Percentiles rank a stretch among this genome's conserved stretches.
Evolutionary conservation across 2,113 vertebrate species (phyloP).

Genomic region (Oncorhynchus clarkii): DNA sequence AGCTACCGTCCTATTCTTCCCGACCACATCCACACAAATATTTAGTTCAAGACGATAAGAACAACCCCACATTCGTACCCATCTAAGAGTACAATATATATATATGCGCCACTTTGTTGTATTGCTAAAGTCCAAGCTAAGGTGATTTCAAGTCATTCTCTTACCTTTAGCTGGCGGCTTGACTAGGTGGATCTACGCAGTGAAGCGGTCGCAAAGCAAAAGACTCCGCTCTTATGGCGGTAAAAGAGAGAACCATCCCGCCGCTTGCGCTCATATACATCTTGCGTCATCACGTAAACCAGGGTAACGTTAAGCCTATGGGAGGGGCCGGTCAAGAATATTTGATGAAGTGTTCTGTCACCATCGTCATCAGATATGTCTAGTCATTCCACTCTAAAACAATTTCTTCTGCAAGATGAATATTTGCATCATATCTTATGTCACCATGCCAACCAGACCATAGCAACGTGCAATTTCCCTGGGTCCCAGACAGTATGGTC

Average conservation of each 20-base stretch:
- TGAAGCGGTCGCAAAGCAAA: constrained; percentile 63
- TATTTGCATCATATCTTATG: background rate
- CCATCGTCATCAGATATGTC: background rate
- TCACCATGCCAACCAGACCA: background rate
- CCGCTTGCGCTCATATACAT: constrained; percentile 95
- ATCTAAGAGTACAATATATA: background rate
- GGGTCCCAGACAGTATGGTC: no score
- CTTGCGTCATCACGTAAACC: constrained; percentile 88
- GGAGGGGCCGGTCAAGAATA: constrained; percentile 61
- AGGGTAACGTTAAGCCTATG: constrained; percentile 61
- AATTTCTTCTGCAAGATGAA: background rate
- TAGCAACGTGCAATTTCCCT: background rate
- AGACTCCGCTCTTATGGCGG: constrained; percentile 85
- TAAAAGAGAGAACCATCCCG: constrained; percentile 87
- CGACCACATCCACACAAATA: background rate
- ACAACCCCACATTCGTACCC: background rate
- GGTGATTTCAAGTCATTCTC: constrained; percentile 14
- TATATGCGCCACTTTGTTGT: background rate
- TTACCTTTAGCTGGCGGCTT: constrained; percentile 64
- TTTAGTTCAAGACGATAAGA: background rate
- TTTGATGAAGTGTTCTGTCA: background rate
- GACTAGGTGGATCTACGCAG: constrained; percentile 68
- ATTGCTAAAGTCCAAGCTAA: background rate
- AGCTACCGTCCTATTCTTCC: constrained; percentile 16
- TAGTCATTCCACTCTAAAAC: background rate